A percentile compares a stretch with the other conserved stretches of the same genome.
Conservation (phyloP, 2,888 invertebrate species). For the Epiblema foenella region DNA sequence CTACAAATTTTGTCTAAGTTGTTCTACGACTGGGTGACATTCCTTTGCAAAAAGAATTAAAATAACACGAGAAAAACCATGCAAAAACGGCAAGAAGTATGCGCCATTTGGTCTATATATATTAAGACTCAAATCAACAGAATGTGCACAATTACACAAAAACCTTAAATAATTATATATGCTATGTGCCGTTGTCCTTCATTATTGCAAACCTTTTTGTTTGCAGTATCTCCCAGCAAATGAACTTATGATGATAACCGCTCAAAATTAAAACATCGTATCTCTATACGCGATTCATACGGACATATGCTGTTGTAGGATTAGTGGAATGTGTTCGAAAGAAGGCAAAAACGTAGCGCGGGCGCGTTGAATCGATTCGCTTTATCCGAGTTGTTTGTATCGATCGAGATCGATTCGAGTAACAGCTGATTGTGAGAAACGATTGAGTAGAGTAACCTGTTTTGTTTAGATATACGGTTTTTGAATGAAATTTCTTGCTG, state of each 20-base stretch:
- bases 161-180: neutral
- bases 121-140: neutral
- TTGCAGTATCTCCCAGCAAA: constrained; percentile 53
- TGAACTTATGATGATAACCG: constrained; percentile 59
- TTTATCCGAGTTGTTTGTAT: constrained; percentile 61
- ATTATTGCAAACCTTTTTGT: constrained; percentile 50
- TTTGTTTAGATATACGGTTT: constrained; percentile 7
- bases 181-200: neutral
- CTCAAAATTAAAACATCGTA: constrained; percentile 57
- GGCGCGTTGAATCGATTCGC: constrained; percentile 65
- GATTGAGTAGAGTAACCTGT: constrained; percentile 30
- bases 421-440: constrained; percentile 47
- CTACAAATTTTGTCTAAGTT: no score
- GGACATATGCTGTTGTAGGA: neutral
- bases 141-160: neutral
- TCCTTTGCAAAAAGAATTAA: neutral
- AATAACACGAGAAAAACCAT: neutral
- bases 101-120: neutral
- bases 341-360: constrained; percentile 50
- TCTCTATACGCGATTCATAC: neutral
- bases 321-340: neutral
- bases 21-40: neutral
- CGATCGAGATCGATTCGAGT: constrained; percentile 68
- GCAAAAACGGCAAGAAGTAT: neutral
- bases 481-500: neutral